Percentiles rank a stretch among this genome's conserved stretches.
phyloP scores from a whole-genome alignment of 2,797 vertebrate species.

The Microctenopoma stevenorrisi region DNA sequence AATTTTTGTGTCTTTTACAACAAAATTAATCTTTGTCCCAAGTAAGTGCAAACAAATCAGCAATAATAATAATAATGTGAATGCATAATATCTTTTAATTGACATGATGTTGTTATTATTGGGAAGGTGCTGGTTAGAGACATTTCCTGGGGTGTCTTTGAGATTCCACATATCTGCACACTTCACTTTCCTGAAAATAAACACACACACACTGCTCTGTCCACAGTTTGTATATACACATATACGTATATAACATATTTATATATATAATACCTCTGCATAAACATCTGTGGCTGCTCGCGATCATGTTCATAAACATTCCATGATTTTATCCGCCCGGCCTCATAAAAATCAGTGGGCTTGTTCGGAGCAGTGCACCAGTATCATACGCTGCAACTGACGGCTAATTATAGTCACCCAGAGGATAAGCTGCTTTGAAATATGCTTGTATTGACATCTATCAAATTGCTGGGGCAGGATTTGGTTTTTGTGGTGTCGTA shows the following conservation, averaged over 20 bases:
- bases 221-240: constrained; percentile 18
- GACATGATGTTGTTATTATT: neutral
- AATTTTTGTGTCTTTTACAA: neutral
- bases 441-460: constrained; percentile 17
- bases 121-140: constrained; percentile 7
- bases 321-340: constrained; percentile 40
- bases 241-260: no score
- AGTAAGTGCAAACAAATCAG: constrained; percentile 8
- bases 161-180: neutral
- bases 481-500: constrained; percentile 42
- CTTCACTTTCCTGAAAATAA: constrained; percentile 28
- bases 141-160: constrained; percentile 39
- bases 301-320: constrained; percentile 51
- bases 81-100: constrained; percentile 8
- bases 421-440: constrained; percentile 32
- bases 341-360: constrained; percentile 1
- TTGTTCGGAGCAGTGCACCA: constrained; percentile 21
- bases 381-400: constrained; percentile 15
- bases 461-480: constrained; percentile 43
- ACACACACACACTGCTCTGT: constrained; percentile 23
- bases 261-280: constrained; percentile 27
- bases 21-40: neutral
- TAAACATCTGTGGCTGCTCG: constrained; percentile 48
- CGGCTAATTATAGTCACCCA: constrained; percentile 22
- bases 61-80: neutral